These are phyloP conservation scores for Lethocerus indicus DNA, from an alignment of 1,140 invertebrate genomes.

Conservation along the genomic window DNA sequence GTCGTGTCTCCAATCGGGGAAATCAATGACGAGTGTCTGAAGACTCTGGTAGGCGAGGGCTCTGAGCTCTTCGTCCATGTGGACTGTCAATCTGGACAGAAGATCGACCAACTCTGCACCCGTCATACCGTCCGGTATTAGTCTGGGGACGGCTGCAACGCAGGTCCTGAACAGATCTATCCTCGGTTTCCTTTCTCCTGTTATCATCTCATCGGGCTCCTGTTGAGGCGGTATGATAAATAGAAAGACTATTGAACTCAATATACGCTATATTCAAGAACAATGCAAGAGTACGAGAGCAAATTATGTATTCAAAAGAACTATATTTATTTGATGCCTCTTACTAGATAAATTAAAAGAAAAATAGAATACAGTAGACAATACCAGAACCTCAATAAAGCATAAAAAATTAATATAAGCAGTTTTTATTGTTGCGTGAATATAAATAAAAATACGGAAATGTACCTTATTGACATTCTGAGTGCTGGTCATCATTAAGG, in stretches of 20 bases:
- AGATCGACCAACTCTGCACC: constrained; percentile 86
- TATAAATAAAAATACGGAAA: constrained; percentile 5
- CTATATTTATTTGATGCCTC: too few species aligned
- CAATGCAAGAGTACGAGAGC: too few species aligned
- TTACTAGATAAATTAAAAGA: too few species aligned
- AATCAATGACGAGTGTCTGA: constrained; percentile 89
- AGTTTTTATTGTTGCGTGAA: too few species aligned
- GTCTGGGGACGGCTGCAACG: constrained; percentile 90
- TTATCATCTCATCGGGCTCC: constrained; percentile 89
- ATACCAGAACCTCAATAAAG: too few species aligned
- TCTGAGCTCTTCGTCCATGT: constrained; percentile 81
- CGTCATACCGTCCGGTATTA: constrained; percentile 95
- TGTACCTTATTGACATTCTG: constrained; percentile 80
- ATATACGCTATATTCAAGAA: too few species aligned
- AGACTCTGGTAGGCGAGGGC: constrained; percentile 88
- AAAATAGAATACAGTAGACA: too few species aligned
- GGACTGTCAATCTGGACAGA: constrained; percentile 75
- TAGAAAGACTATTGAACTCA: too few species aligned
- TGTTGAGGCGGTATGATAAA: too few species aligned
- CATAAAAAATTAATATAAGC: too few species aligned
- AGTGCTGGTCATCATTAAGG: constrained; percentile 87
- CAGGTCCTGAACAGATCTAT: constrained; percentile 97
- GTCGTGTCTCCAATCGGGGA: constrained; percentile 93
- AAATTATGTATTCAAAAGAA: too few species aligned
- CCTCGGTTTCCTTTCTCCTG: constrained; percentile 92